These are phyloP conservation scores for Gobionotothen gibberifrons DNA, from an alignment of 2,797 vertebrate genomes.

Conservation along the genomic window DNA sequence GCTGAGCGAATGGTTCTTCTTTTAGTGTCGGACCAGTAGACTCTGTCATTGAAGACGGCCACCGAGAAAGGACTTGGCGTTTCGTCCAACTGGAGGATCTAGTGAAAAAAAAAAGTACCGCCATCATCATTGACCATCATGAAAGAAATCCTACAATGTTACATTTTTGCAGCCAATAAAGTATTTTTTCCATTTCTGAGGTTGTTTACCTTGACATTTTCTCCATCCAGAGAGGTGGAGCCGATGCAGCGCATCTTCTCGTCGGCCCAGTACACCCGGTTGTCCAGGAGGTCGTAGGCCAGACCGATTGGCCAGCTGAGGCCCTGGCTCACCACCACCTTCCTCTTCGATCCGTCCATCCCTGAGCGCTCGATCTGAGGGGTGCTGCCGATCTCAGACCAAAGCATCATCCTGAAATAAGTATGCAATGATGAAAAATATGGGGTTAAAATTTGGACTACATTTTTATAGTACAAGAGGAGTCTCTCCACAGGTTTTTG, in stretches of 20 bases:
- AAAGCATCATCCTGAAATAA: conserved; percentile 89
- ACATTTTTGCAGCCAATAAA: not conserved
- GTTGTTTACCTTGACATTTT: conserved; percentile 81
- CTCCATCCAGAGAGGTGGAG: conserved; percentile 88
- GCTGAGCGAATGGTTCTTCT: conserved; percentile 86
- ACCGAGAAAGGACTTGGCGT: conserved; percentile 89
- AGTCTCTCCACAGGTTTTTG: no score
- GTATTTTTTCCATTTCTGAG: not conserved
- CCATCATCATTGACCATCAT: not conserved
- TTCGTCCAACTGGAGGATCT: conserved; percentile 89
- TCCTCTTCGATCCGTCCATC: conserved; percentile 91
- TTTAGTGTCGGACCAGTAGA: conserved; percentile 93
- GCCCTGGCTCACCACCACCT: conserved; percentile 80
- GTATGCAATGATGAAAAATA: not conserved
- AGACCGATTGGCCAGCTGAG: conserved; percentile 91
- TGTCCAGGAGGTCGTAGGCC: conserved; percentile 85
- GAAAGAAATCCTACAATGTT: not conserved
- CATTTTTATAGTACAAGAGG: no score
- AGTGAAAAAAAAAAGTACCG: not conserved
- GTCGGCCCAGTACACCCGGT: conserved; percentile 92
- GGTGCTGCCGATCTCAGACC: conserved; percentile 89
- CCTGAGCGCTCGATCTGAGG: conserved; percentile 87
- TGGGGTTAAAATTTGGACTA: no score
- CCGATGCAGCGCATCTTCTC: conserved; percentile 90
- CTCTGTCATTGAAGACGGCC: conserved; percentile 86